Percentiles rank a stretch among this genome's conserved stretches.
phyloP scores from a whole-genome alignment of 2,797 vertebrate species.

The Sarcophilus harrisii region DNA sequence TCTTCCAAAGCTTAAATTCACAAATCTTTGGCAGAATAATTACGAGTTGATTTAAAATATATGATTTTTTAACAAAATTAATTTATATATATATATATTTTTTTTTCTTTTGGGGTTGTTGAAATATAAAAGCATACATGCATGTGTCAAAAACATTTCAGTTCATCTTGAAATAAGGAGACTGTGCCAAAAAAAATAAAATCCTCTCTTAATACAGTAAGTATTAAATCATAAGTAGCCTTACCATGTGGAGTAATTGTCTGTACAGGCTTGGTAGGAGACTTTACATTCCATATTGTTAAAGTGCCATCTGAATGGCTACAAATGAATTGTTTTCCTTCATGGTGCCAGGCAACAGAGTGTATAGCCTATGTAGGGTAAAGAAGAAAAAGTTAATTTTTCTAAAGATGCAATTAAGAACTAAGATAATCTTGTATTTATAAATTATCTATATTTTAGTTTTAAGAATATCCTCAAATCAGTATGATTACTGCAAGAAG shows the following conservation, averaged over 20 bases:
- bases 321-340: slow-evolving; percentile 99
- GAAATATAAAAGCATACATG: neutral
- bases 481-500: neutral
- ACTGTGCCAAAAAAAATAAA: slow-evolving; percentile 28
- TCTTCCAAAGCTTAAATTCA: slow-evolving; percentile 43
- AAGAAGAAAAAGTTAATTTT: slow-evolving; percentile 54
- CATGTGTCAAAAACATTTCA: slow-evolving; percentile 24
- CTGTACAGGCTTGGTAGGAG: slow-evolving; percentile 94
- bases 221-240: slow-evolving; percentile 57
- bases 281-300: slow-evolving; percentile 98
- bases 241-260: slow-evolving; percentile 99
- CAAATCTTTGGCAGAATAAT: neutral
- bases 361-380: slow-evolving; percentile 92
- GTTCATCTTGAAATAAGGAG: slow-evolving; percentile 3
- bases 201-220: neutral
- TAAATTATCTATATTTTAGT: slow-evolving; percentile 35
- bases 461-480: slow-evolving; percentile 30
- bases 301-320: slow-evolving; percentile 99
- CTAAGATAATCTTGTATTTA: neutral
- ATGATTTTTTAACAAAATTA: slow-evolving; percentile 8
- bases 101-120: slow-evolving; percentile 8
- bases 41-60: neutral
- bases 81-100: neutral
- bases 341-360: slow-evolving; percentile 99
- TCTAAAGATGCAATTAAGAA: slow-evolving; percentile 34